These are phyloP conservation scores for Bryconaethiops microstoma DNA, from an alignment of 2,797 vertebrate genomes.

Conservation along the genomic window DNA sequence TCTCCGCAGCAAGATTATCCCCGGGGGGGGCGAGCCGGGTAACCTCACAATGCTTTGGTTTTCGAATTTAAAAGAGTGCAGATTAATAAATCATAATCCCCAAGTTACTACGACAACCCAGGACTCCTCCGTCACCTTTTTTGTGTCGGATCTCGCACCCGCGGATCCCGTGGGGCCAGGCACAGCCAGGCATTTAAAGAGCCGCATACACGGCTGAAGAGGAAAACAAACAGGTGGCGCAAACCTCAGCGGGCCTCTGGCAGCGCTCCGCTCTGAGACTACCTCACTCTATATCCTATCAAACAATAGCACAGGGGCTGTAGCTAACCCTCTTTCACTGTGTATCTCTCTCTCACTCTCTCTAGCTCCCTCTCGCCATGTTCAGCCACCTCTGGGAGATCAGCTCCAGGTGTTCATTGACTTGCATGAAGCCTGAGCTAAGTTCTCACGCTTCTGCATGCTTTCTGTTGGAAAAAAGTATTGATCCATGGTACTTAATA, in stretches of 20 bases:
- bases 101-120: slow-evolving; percentile 77
- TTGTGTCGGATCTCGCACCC: slow-evolving; percentile 80
- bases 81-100: slow-evolving; percentile 91
- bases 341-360: slow-evolving; percentile 1
- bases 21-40: slow-evolving; percentile 65
- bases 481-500: slow-evolving; percentile 69
- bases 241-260: slow-evolving; percentile 73
- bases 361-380: slow-evolving; percentile 49
- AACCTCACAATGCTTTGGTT: slow-evolving; percentile 71
- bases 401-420: slow-evolving; percentile 83
- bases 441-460: slow-evolving; percentile 75
- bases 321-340: slow-evolving; percentile 15
- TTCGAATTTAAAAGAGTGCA: slow-evolving; percentile 73
- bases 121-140: slow-evolving; percentile 82
- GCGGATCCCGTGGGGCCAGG: slow-evolving; percentile 67
- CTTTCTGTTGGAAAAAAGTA: slow-evolving; percentile 54
- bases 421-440: slow-evolving; percentile 80
- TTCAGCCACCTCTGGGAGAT: slow-evolving; percentile 76
- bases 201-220: slow-evolving; percentile 65
- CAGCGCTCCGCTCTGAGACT: slow-evolving; percentile 65
- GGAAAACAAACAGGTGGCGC: slow-evolving; percentile 80
- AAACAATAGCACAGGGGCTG: slow-evolving; percentile 72
- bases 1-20: slow-evolving; percentile 75
- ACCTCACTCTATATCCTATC: slow-evolving; percentile 71
- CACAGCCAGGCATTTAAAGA: slow-evolving; percentile 70